These are phyloP conservation scores for Vollenhovia emeryi DNA, from an alignment of 1,140 invertebrate species.

Conservation along the genomic window DNA sequence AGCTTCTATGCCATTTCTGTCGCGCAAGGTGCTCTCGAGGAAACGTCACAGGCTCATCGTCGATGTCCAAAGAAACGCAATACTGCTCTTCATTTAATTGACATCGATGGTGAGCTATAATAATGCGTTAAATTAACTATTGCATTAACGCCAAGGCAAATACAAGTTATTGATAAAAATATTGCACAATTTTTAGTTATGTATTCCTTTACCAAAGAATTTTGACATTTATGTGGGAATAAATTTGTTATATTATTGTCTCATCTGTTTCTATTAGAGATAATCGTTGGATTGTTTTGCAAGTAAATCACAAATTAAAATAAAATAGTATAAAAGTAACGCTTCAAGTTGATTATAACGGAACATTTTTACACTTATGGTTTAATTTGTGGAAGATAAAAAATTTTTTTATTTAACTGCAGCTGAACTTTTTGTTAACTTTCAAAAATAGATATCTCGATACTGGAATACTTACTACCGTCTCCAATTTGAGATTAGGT, in stretches of 20 bases:
- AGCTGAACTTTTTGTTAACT: background rate
- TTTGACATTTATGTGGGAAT: background rate
- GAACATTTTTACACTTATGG: background rate
- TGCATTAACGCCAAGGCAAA: background rate
- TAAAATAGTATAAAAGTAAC: background rate
- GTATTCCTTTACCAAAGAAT: background rate
- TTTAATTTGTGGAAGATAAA: too few relatives aligned
- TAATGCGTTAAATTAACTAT: conserved; percentile 23
- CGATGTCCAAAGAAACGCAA: conserved; percentile 5
- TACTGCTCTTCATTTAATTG: background rate
- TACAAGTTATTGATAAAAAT: background rate
- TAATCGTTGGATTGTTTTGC: background rate
- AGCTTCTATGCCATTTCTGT: conserved; percentile 31
- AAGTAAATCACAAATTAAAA: background rate
- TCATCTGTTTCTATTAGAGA: background rate
- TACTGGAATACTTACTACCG: background rate
- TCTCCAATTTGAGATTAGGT: background rate
- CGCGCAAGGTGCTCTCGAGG: conserved; percentile 12
- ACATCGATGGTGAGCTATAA: background rate
- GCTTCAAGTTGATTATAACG: background rate
- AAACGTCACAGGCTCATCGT: conserved; percentile 19
- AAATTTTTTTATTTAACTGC: too few relatives aligned
- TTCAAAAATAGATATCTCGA: background rate
- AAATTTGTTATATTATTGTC: background rate
- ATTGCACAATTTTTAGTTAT: background rate